Conservation (phyloP, 2,113 vertebrate species). For the Nerophis ophidion region DNA sequence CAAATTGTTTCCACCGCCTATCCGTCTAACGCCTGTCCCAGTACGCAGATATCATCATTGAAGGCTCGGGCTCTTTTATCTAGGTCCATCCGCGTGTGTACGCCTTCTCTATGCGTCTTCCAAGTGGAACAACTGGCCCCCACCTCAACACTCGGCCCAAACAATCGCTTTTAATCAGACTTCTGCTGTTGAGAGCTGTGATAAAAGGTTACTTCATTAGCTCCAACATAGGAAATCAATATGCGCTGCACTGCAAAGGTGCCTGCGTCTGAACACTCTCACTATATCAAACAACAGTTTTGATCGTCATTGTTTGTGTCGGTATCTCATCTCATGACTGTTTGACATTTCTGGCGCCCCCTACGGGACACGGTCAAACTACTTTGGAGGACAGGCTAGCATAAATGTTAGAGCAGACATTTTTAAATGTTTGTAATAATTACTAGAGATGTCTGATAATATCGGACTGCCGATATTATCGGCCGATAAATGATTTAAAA, state of each 20-base stretch:
- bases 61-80: slow-evolving; percentile 23
- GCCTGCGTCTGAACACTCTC: slow-evolving; percentile 30
- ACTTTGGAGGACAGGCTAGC: no score
- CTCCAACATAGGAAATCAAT: slow-evolving; percentile 67
- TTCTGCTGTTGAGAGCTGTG: slow-evolving; percentile 56
- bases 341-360: no score
- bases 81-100: slow-evolving; percentile 27
- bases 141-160: slow-evolving; percentile 11
- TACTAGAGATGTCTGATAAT: no score
- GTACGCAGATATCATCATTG: slow-evolving; percentile 33
- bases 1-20: slow-evolving; percentile 24
- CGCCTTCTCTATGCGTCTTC: slow-evolving; percentile 32
- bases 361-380: no score
- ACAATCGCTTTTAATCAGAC: slow-evolving; percentile 54
- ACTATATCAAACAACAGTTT: slow-evolving; percentile 23
- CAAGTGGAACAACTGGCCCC: slow-evolving; percentile 12
- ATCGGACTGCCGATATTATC: no score
- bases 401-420: no score
- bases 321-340: no score
- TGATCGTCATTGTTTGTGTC: no score
- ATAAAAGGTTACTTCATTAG: slow-evolving; percentile 69
- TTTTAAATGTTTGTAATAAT: no score
- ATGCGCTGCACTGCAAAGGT: slow-evolving; percentile 26
- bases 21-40: slow-evolving; percentile 42
- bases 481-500: no score